phyloP scores from a whole-genome alignment of 2,797 vertebrate species.

The Tokudaia tokunoshimensis region DNA sequence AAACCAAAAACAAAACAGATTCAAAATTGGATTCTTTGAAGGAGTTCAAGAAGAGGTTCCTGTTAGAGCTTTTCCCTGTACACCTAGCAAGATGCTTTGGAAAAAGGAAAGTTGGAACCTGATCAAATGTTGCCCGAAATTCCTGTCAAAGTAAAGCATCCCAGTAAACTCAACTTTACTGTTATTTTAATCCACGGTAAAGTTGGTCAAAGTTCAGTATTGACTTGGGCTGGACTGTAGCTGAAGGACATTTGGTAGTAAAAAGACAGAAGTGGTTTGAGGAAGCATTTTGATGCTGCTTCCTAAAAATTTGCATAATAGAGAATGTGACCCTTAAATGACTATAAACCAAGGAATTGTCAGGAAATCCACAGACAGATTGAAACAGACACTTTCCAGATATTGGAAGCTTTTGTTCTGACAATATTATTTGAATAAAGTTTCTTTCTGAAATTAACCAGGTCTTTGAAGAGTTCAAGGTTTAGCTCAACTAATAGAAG shows the following conservation, averaged over 20 bases:
- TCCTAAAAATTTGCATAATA: slow-evolving; percentile 46
- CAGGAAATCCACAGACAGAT: background rate
- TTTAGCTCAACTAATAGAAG: slow-evolving; percentile 11
- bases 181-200: background rate
- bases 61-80: slow-evolving; percentile 8
- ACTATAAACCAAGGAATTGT: slow-evolving; percentile 29
- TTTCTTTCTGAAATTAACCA: slow-evolving; percentile 22
- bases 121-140: background rate
- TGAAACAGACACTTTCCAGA: background rate
- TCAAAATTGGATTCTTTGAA: slow-evolving; percentile 52
- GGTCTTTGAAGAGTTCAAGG: slow-evolving; percentile 30
- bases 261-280: slow-evolving; percentile 49
- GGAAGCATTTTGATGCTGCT: background rate
- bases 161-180: background rate
- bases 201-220: slow-evolving; percentile 10
- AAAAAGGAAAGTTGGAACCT: slow-evolving; percentile 31
- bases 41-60: slow-evolving; percentile 11
- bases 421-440: background rate
- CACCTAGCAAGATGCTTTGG: background rate
- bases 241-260: background rate
- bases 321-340: background rate
- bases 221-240: slow-evolving; percentile 50
- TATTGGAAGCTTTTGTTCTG: slow-evolving; percentile 10
- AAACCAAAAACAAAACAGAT: background rate
- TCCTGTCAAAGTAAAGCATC: background rate